A percentile compares a stretch with the other conserved stretches of the same genome.
Evolutionary conservation across 2,888 invertebrate species (phyloP).

Genomic region (Gibbula magus): DNA sequence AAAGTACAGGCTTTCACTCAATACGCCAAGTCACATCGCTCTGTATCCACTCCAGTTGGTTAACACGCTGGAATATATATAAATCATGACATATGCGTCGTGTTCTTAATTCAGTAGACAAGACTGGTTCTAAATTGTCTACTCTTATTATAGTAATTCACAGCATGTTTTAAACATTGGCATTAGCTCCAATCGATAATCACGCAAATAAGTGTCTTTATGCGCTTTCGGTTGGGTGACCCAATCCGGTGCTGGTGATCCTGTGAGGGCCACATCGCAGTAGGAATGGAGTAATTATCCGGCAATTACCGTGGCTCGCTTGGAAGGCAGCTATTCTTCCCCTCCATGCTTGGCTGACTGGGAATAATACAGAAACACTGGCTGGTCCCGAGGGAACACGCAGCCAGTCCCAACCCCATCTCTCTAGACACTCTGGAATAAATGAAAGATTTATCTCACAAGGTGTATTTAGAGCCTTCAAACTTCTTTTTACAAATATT

Average conservation of each 20-base stretch:
- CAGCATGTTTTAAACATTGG: conserved; percentile 11
- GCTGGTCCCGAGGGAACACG: not conserved
- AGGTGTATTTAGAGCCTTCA: not conserved
- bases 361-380: not conserved
- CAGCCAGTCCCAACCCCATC: not conserved
- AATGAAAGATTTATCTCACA: not conserved
- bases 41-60: no score
- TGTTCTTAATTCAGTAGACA: not conserved
- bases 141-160: not conserved
- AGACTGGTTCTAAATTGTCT: not conserved
- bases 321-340: conserved; percentile 4
- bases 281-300: conserved; percentile 3
- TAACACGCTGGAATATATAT: not conserved
- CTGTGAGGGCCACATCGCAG: not conserved
- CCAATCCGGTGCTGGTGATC: not conserved
- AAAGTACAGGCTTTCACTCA: no score
- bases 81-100: not conserved
- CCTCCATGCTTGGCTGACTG: not conserved
- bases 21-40: no score
- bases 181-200: not conserved
- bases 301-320: not conserved
- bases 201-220: conserved; percentile 5
- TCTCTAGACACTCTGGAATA: not conserved
- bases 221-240: conserved; percentile 3
- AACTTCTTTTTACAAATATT: no score